phyloP scores from a whole-genome alignment of 2,797 vertebrate genomes.

The Sebastolobus altivelis region DNA sequence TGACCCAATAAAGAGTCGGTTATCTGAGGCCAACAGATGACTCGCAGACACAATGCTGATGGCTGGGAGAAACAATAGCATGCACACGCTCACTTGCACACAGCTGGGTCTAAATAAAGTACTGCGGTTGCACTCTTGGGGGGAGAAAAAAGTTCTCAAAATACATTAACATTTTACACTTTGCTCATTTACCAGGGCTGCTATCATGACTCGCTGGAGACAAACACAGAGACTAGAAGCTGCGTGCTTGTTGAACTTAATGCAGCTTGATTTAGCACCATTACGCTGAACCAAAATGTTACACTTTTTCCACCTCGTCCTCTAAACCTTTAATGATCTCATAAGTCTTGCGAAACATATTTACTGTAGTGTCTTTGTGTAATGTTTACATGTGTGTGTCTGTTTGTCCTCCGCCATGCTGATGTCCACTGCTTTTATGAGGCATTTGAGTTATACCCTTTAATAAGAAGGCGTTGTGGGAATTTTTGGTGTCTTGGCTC shows the following conservation, averaged over 20 bases:
- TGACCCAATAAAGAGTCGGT: constrained; percentile 54
- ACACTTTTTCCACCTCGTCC: constrained; percentile 26
- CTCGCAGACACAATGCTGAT: constrained; percentile 46
- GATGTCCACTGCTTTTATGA: constrained; percentile 61
- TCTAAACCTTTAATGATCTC: constrained; percentile 25
- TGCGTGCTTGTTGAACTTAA: constrained; percentile 34
- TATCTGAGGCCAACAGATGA: constrained; percentile 64
- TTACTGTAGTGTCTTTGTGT: constrained; percentile 9
- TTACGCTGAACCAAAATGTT: constrained; percentile 47
- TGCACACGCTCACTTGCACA: background rate
- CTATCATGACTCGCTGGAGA: constrained; percentile 32
- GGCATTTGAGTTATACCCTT: constrained; percentile 77
- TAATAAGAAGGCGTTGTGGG: constrained; percentile 78
- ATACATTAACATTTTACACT: constrained; percentile 52
- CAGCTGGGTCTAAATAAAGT: constrained; percentile 14
- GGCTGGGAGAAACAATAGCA: constrained; percentile 20
- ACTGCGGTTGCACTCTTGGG: constrained; percentile 8
- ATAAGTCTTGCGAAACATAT: constrained; percentile 13
- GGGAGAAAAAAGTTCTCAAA: constrained; percentile 21
- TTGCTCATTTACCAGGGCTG: constrained; percentile 21
- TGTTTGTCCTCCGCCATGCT: constrained; percentile 25
- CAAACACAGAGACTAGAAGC: constrained; percentile 16
- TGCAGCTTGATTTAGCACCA: constrained; percentile 59
- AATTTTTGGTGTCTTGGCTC: constrained; percentile 56
- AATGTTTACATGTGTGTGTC: constrained; percentile 10